phyloP scores from a whole-genome alignment of 2,797 vertebrate species.

The Acanthopagrus latus region DNA sequence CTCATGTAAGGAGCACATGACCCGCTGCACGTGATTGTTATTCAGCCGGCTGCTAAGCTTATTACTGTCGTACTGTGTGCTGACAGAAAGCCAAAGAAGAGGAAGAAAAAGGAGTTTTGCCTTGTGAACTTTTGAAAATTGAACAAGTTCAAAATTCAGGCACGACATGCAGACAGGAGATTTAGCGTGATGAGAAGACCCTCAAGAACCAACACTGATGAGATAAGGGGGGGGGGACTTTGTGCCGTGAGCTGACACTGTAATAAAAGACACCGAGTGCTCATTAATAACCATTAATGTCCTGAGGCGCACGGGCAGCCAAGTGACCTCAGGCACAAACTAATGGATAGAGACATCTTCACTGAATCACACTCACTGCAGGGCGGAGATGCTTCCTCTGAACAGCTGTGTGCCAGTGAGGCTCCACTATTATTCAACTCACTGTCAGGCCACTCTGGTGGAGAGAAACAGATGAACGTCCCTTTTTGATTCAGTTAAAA shows the following conservation, averaged over 20 bases:
- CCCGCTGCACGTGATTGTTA: slow-evolving; percentile 46
- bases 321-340: slow-evolving; percentile 18
- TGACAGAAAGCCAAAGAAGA: slow-evolving; percentile 3
- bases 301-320: slow-evolving; percentile 15
- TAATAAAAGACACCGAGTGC: slow-evolving; percentile 20
- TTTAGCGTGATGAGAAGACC: not conserved
- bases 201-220: not conserved
- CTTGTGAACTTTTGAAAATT: not conserved
- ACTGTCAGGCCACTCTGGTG: slow-evolving; percentile 7
- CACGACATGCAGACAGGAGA: not conserved
- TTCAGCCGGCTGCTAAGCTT: slow-evolving; percentile 52
- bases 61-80: slow-evolving; percentile 36
- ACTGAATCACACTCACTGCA: slow-evolving; percentile 26
- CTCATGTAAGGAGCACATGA: slow-evolving; percentile 38
- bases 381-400: slow-evolving; percentile 15
- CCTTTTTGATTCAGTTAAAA: slow-evolving; percentile 17
- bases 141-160: not conserved
- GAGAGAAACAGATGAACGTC: slow-evolving; percentile 43
- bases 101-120: not conserved
- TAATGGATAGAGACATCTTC: slow-evolving; percentile 50
- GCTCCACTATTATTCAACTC: slow-evolving; percentile 22
- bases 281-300: slow-evolving; percentile 49
- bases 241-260: not conserved
- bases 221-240: not conserved
- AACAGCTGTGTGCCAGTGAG: slow-evolving; percentile 42